Base-by-base conservation (phyloP, 2,113 vertebrate genomes). In the Syngnathus floridae region DNA sequence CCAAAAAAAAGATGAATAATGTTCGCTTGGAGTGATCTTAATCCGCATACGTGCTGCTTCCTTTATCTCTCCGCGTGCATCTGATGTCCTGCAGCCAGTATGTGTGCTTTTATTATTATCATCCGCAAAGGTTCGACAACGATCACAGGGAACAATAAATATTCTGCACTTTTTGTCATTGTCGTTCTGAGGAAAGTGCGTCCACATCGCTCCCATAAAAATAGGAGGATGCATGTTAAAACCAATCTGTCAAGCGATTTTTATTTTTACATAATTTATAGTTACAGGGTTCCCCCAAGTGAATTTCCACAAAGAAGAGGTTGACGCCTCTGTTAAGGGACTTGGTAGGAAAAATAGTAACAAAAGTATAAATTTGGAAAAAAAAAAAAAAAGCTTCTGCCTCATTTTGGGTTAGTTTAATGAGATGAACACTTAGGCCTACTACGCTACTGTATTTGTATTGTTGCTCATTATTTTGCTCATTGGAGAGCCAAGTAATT, bases 121-220 rank as follows among this genome's bases (percentile, higher is more conserved):
- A 60, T 76, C 63, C 75, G 51, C 62, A 65, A 21, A 62, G 69
- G 62, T 77, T 74, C 74, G 11, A 67, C 40, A 69, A 76, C 1
- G 19, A 70, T 67, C 59, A 31, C 71, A 78, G 79, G 67, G 79
- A 78, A 78, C 69, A 72, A 78, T 78, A 81, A 64, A 73, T 76
- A 54, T 52, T 73, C 37, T 0, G 55, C 48, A 61, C 38, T 75
- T 78, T 61, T 70, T 5, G 66, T 56, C 46, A 70, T 73, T 75
- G 73, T 70, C 73, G 37, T 38, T 66, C 11, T 9, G 19, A 73
- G 6, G 71, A 77, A 79, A 7, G 22, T 8, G 21, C 3, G 12
- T 54, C 51, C 51, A 54, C 26, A 22, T 12, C 4, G 22, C 26
- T 26, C 22, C 51, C 48, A 54, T 54, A 22, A 22, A 54, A 54